Evolutionary conservation across 2,797 vertebrate genomes (phyloP), one percentile per base, ranked within the genome.

Genomic region (Oceanodroma leucorhoa): DNA sequence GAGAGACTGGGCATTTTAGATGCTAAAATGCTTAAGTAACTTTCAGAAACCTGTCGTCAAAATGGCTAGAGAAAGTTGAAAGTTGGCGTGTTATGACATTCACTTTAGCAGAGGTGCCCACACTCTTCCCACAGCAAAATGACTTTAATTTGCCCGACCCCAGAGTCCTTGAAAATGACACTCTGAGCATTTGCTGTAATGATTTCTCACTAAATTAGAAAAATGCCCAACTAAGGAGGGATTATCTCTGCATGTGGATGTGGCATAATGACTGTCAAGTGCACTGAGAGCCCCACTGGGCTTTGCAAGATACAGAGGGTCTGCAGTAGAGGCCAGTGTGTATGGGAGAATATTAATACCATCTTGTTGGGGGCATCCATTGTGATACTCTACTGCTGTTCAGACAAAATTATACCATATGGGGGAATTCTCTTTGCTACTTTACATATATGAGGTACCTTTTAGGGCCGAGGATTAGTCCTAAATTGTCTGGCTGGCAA

Each of bases 121-220:
- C 2, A 11, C 93, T 96, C 94, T 96, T 95, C 82, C 93, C 64
- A 71, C 81, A 95, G 89, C 95, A 97, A 97, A 97, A 97, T 96
- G 55, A 95, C 95, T 97, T 95, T 97, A 97, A 97, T 96, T 96
- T 95, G 78, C 89, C 91, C 95, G 95, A 95, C 95, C 94, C 64
- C 82, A 18, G 89, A 92, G 94, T 89, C 94, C 95, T 96, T 96
- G 95, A 97, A 97, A 95, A 96, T 86, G 95, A 97, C 96, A 96
- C 96, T 96, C 92, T 14, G 86, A 95, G 86, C 93, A 97, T 96
- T 96, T 93, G 79, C 94, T 0, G 38, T 97, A 96, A 97, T 97
- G 96, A 97, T 97, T 97, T 97, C 95, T 96, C 93, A 97, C 96
- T 97, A 95, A 97, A 97, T 97, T 96, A 97, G 96, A 96, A 96